Evolutionary conservation across 2,113 vertebrate genomes (phyloP).

Genomic region (Notiomystis cincta): DNA sequence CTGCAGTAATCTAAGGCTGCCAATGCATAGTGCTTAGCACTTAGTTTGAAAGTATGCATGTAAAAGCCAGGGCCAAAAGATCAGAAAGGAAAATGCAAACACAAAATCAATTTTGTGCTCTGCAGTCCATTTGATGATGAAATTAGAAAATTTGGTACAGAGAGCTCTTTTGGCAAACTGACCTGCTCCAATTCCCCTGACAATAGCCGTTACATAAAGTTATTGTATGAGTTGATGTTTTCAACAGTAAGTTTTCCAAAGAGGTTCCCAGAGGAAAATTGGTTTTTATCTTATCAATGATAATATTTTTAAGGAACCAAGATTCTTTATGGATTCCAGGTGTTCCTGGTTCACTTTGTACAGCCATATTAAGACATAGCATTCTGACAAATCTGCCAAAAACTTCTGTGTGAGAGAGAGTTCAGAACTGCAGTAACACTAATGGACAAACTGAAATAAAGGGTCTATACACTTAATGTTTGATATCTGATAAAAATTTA

Average conservation of each 20-base stretch:
- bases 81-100: background rate
- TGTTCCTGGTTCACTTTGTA: background rate
- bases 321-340: background rate
- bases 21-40: background rate
- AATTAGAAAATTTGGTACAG: background rate
- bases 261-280: background rate
- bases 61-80: background rate
- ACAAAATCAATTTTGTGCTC: background rate
- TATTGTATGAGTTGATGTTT: background rate
- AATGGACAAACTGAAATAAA: background rate
- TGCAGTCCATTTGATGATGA: background rate
- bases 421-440: background rate
- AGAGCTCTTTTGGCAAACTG: background rate
- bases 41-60: background rate
- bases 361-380: background rate
- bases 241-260: background rate
- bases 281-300: background rate
- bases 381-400: background rate
- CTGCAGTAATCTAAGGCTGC: background rate
- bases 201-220: background rate
- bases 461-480: background rate
- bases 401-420: background rate
- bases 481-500: background rate
- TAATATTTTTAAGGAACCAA: background rate
- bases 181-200: background rate